phyloP scores from a whole-genome alignment of 1,140 invertebrate species.

The Bombus difficillimus region DNA sequence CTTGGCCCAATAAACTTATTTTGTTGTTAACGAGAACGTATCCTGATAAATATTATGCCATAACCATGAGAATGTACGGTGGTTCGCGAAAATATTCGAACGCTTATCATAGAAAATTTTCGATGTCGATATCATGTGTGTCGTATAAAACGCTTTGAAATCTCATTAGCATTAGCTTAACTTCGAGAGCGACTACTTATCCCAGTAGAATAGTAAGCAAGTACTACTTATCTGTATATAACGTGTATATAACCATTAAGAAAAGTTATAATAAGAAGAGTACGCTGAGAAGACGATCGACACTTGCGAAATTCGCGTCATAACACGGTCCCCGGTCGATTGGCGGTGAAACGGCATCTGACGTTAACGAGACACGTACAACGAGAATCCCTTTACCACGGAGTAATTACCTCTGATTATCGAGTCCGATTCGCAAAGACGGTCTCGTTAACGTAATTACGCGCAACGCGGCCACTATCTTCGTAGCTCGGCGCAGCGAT shows the following conservation, averaged over 20 bases:
- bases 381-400: neutral
- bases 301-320: neutral
- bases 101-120: neutral
- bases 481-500: no score
- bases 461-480: neutral
- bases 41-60: neutral
- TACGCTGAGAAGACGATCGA: neutral
- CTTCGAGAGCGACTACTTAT: no score
- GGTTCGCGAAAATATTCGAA: neutral
- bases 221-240: no score
- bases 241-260: no score
- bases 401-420: neutral
- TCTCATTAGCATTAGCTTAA: neutral
- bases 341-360: neutral
- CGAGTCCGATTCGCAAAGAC: conserved; percentile 7
- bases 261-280: no score
- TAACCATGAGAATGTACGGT: neutral
- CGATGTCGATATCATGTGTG: neutral
- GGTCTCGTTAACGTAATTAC: conserved; percentile 35
- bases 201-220: no score
- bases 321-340: neutral
- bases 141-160: neutral
- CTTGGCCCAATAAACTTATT: conserved; percentile 17
- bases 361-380: neutral
- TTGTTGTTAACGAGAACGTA: neutral